Base-by-base conservation (phyloP, 2,113 vertebrate genomes). In the Gallinago media region DNA sequence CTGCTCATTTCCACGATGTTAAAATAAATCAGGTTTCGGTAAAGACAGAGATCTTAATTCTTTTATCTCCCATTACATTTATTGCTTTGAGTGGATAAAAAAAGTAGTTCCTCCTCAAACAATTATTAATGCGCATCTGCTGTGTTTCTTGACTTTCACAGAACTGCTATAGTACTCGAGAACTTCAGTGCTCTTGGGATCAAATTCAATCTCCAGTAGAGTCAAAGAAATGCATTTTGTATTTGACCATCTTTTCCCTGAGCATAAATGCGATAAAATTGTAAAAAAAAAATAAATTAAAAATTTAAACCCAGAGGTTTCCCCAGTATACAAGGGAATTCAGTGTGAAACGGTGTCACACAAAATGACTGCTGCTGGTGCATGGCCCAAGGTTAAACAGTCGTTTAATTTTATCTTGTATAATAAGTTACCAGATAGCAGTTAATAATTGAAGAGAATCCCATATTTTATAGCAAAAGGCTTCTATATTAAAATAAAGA, bases 371-470 rank as follows among this genome's bases (percentile, higher is more conserved):
- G 22, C 59, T 81, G 54, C 71, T 92, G 55, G 66, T 94, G 44
- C 66, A 79, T 92, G 55, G 71, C 85, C 72, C 76, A 82, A 95
- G 85, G 85, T 92, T 89, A 83, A 89, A 74, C 61, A 74, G 80
- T 74, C 31, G 74, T 92, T 95, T 89, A 86, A 92, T 86, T 94
- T 92, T 89, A 92, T 89, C 94, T 86, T 77, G 66, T 89, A 44
- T 86, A 95, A 89, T 94, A 89, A 94, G 80, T 95, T 94, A 94
- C 92, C 21, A 92, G 75, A 85, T 70, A 94, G 59, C 68, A 81
- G 92, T 95, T 94, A 95, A 95, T 94, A 85, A 91, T 85, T 95
- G 85, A 94, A 94, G 38, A 89, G 70, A 85, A 82, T 77, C 65
- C 70, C 49, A 34, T 72, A 85, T 89, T 82, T 94, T 38, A 59